Evolutionary conservation across 2,888 invertebrate species (phyloP).

Genomic region (Scaeva pyrastri): DNA sequence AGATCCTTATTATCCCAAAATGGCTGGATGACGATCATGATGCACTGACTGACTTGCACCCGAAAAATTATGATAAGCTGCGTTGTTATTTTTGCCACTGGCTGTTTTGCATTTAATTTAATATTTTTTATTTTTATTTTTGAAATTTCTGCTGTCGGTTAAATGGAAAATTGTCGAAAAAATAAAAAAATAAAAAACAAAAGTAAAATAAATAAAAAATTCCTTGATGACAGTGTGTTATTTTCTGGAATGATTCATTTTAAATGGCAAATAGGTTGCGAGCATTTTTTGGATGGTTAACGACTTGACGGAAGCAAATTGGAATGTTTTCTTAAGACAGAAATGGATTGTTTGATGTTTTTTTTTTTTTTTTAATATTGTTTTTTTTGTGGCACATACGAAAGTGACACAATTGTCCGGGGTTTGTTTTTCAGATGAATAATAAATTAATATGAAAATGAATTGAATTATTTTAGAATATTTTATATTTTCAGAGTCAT

Average conservation of each 20-base stretch:
- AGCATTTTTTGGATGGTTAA: constrained; percentile 32
- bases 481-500: too few relatives aligned
- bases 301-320: constrained; percentile 60
- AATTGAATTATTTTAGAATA: too few relatives aligned
- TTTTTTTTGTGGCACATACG: background rate
- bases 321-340: constrained; percentile 32
- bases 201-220: constrained; percentile 6
- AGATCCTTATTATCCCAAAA: constrained; percentile 51
- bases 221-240: constrained; percentile 48
- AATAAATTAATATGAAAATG: too few relatives aligned
- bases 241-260: constrained; percentile 63
- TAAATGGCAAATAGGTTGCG: constrained; percentile 36
- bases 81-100: constrained; percentile 49
- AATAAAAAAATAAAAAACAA: background rate
- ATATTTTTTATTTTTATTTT: background rate
- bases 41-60: constrained; percentile 39
- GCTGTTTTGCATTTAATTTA: constrained; percentile 44
- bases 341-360: constrained; percentile 14
- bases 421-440: too few relatives aligned
- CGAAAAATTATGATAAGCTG: constrained; percentile 48
- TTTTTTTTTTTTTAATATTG: background rate
- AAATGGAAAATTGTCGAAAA: constrained; percentile 47
- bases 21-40: background rate
- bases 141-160: constrained; percentile 40
- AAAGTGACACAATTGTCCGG: too few relatives aligned